Evolutionary conservation across 2,888 invertebrate species (phyloP).

Genomic region (Microplitis manilae): DNA sequence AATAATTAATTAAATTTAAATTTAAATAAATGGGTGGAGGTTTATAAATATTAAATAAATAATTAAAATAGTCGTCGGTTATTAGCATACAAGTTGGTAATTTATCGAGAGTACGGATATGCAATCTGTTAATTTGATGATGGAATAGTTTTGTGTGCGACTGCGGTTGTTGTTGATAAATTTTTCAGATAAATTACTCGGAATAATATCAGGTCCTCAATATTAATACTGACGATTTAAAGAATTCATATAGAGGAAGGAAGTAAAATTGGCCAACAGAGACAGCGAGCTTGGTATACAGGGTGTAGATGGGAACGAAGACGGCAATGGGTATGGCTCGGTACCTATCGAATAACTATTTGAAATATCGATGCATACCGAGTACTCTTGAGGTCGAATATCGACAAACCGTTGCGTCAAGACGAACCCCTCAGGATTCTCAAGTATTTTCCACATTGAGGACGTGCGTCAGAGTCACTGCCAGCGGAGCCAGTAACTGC

Average conservation of each 20-base stretch:
- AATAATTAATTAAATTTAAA: background rate
- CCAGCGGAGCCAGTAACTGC: constrained; percentile 8
- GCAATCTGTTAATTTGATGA: background rate
- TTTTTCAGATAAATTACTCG: background rate
- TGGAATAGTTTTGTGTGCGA: background rate
- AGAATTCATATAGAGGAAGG: background rate
- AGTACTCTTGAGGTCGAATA: constrained; percentile 46
- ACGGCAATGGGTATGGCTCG: background rate
- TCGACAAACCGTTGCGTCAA: constrained; percentile 41
- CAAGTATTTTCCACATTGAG: constrained; percentile 54
- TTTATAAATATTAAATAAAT: background rate
- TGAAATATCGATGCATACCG: constrained; percentile 47
- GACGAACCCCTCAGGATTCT: constrained; percentile 40
- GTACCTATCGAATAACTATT: constrained; percentile 35
- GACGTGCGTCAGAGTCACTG: constrained; percentile 49
- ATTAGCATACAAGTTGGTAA: background rate
- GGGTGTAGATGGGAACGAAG: background rate
- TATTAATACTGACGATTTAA: background rate
- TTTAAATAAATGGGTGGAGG: too few species aligned
- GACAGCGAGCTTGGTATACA: too few species aligned
- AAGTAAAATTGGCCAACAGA: background rate
- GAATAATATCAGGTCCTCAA: background rate
- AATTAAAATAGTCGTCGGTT: background rate
- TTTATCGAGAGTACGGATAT: background rate
- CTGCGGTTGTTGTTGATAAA: background rate